These are phyloP conservation scores for Phaethornis superciliosus DNA, from an alignment of 2,113 vertebrate genomes.

Conservation along the genomic window DNA sequence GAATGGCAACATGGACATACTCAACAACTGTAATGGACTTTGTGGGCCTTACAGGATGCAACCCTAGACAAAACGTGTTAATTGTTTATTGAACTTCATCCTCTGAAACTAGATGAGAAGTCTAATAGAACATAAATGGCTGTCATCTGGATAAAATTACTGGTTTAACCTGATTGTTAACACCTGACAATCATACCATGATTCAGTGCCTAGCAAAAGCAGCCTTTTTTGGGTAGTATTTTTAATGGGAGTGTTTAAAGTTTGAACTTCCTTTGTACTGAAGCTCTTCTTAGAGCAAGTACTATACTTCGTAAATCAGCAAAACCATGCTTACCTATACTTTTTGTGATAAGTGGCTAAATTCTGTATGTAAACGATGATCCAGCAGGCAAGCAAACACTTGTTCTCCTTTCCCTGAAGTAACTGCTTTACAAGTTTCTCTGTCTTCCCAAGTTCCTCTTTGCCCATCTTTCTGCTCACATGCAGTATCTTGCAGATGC, in stretches of 20 bases:
- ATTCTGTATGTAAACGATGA: not conserved
- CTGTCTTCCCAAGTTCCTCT: not conserved
- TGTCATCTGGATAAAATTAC: not conserved
- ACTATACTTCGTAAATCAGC: not conserved
- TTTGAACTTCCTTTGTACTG: not conserved
- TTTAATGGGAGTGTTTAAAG: not conserved
- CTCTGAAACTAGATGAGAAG: not conserved
- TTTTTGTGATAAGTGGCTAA: not conserved
- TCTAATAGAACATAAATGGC: not conserved
- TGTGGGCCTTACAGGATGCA: not conserved
- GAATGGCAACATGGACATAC: not conserved
- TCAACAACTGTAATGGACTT: not conserved
- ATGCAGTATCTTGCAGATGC: not conserved
- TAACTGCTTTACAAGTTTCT: not conserved
- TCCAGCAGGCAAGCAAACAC: not conserved
- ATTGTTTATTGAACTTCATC: not conserved
- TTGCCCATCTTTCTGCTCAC: not conserved
- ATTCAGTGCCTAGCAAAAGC: not conserved
- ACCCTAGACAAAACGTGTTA: not conserved
- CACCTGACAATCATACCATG: not conserved
- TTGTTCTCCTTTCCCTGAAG: not conserved
- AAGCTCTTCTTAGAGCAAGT: not conserved
- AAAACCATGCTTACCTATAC: not conserved
- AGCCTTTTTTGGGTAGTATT: accelerated
- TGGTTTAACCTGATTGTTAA: not conserved